Percentiles rank a stretch among this genome's conserved stretches.
Conservation (phyloP, 2,113 vertebrate species). For the Noctilio leporinus region DNA sequence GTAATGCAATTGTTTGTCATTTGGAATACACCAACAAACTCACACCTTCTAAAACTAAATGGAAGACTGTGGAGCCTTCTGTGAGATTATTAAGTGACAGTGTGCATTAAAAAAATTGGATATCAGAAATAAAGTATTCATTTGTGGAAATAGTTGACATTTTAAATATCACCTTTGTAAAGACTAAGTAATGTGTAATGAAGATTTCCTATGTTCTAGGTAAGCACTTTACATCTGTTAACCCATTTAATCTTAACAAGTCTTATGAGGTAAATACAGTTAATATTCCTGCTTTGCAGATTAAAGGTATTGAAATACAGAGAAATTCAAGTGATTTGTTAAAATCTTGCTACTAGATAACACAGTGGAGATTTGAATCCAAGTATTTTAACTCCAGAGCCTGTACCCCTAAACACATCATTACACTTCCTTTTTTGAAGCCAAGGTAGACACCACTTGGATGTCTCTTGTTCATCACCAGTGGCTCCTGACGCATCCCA, state of each 20-base stretch:
- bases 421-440: background rate
- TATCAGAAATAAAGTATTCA: background rate
- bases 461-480: background rate
- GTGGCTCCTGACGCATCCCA: background rate
- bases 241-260: conserved; percentile 18
- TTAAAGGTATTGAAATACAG: conserved; percentile 1
- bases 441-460: background rate
- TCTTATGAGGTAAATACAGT: background rate
- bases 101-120: background rate
- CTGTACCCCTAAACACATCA: background rate
- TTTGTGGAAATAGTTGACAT: background rate
- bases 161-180: background rate
- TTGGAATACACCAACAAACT: background rate
- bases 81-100: background rate
- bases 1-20: background rate
- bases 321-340: background rate
- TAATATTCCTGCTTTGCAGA: background rate
- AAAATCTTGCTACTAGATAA: background rate
- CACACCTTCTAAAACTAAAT: background rate
- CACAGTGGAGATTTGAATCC: background rate
- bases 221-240: background rate
- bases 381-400: background rate
- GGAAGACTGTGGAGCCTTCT: background rate
- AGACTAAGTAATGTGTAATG: background rate
- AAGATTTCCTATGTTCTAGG: background rate